Conservation (phyloP, 2,888 invertebrate genomes). For the Conistra vaccinii region DNA sequence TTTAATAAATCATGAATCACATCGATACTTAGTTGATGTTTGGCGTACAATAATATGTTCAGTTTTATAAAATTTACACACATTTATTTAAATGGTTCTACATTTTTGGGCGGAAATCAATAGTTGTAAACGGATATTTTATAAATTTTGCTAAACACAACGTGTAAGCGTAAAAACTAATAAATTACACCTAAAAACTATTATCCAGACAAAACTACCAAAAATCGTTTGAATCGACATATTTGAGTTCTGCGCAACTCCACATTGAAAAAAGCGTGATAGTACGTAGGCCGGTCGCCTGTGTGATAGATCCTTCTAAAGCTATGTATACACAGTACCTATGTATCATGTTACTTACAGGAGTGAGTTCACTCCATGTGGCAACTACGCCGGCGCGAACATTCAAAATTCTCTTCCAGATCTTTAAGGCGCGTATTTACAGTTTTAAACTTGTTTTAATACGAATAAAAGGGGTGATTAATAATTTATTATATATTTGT, state of each 20-base stretch:
- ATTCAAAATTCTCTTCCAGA: conserved; percentile 59
- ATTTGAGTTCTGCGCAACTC: conserved; percentile 60
- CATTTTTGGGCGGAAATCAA: conserved; percentile 21
- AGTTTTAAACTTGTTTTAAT: conserved; percentile 34
- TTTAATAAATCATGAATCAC: not conserved
- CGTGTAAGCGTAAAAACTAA: not conserved
- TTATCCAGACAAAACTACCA: conserved; percentile 42
- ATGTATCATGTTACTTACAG: conserved; percentile 61
- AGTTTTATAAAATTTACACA: not conserved
- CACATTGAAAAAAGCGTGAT: conserved; percentile 56
- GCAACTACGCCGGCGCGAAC: conserved; percentile 63
- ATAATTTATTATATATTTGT: not conserved
- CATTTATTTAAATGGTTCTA: not conserved
- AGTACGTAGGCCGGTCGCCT: conserved; percentile 58
- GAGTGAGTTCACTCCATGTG: conserved; percentile 55
- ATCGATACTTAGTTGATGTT: not conserved
- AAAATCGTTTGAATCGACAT: conserved; percentile 55
- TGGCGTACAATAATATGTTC: not conserved
- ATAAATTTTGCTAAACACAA: not conserved
- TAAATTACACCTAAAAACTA: conserved; percentile 27
- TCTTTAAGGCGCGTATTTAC: conserved; percentile 24
- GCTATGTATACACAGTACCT: conserved; percentile 53
- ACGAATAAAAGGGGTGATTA: not conserved
- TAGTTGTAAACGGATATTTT: not conserved
- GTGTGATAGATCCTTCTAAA: conserved; percentile 59